phyloP scores from a whole-genome alignment of 2,113 vertebrate genomes.

The Colistium nudipinnis region DNA sequence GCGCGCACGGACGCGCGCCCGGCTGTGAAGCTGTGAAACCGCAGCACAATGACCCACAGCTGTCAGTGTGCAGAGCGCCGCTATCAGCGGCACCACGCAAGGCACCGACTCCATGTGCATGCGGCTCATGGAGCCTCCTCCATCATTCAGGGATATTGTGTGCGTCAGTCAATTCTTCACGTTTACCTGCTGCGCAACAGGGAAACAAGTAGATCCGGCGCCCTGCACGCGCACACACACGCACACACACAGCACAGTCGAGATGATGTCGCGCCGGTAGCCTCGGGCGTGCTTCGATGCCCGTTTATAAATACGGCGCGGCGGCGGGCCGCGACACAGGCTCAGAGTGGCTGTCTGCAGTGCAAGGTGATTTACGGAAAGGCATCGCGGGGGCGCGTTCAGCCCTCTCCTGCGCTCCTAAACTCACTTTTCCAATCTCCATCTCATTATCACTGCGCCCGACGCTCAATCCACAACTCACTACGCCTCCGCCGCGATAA shows the following conservation, averaged over 20 bases:
- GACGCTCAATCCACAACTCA: slow-evolving; percentile 73
- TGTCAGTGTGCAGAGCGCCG: slow-evolving; percentile 66
- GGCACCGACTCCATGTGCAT: slow-evolving; percentile 49
- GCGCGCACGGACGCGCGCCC: slow-evolving; percentile 17
- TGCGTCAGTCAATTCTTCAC: slow-evolving; percentile 46
- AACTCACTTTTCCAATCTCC: slow-evolving; percentile 78
- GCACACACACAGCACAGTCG: slow-evolving; percentile 51
- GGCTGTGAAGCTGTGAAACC: slow-evolving; percentile 76
- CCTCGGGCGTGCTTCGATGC: slow-evolving; percentile 48
- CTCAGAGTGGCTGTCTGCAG: slow-evolving; percentile 55
- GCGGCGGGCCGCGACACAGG: slow-evolving; percentile 43
- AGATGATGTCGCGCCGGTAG: slow-evolving; percentile 60
- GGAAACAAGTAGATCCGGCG: slow-evolving; percentile 43
- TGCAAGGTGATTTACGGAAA: slow-evolving; percentile 72
- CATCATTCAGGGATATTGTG: slow-evolving; percentile 32
- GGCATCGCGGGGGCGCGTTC: slow-evolving; percentile 57
- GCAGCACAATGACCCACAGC: slow-evolving; percentile 76
- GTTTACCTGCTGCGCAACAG: slow-evolving; percentile 41
- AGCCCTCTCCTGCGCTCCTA: slow-evolving; percentile 66
- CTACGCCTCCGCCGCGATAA: slow-evolving; percentile 59
- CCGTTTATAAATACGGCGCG: slow-evolving; percentile 46
- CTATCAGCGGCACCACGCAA: slow-evolving; percentile 56
- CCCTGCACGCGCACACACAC: too few species aligned
- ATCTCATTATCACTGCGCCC: slow-evolving; percentile 77
- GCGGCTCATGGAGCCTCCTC: slow-evolving; percentile 46